phyloP scores from a whole-genome alignment of 2,797 vertebrate genomes.

The Prunella strophiata region DNA sequence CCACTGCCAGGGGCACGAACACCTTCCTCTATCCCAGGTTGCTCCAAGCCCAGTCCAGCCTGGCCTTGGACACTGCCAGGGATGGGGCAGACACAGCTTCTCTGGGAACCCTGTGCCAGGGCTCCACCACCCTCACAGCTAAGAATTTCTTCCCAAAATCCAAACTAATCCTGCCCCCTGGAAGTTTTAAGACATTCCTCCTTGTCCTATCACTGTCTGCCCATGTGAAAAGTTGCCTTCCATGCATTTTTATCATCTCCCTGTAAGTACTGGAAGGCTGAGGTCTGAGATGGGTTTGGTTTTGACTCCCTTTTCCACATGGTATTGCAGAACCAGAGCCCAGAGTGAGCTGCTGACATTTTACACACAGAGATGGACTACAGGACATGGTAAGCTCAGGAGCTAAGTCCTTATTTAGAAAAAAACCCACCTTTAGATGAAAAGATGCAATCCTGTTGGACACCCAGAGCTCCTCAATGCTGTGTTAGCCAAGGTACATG shows the following conservation, averaged over 20 bases:
- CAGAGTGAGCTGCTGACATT: neutral
- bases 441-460: neutral
- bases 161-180: neutral
- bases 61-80: rapidly evolving
- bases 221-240: neutral
- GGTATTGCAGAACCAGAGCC: neutral
- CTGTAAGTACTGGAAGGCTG: neutral
- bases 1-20: neutral
- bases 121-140: rapidly evolving
- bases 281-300: neutral
- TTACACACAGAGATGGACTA: neutral
- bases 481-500: neutral
- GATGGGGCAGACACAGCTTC: neutral
- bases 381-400: neutral
- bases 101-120: neutral
- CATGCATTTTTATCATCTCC: neutral
- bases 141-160: neutral
- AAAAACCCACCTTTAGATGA: neutral
- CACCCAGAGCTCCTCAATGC: neutral
- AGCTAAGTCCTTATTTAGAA: neutral
- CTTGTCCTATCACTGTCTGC: neutral
- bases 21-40: rapidly evolving
- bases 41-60: rapidly evolving
- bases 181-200: neutral
- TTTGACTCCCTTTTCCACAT: neutral